phyloP scores from a whole-genome alignment of 2,888 invertebrate genomes.

The Notodonta dromedarius region DNA sequence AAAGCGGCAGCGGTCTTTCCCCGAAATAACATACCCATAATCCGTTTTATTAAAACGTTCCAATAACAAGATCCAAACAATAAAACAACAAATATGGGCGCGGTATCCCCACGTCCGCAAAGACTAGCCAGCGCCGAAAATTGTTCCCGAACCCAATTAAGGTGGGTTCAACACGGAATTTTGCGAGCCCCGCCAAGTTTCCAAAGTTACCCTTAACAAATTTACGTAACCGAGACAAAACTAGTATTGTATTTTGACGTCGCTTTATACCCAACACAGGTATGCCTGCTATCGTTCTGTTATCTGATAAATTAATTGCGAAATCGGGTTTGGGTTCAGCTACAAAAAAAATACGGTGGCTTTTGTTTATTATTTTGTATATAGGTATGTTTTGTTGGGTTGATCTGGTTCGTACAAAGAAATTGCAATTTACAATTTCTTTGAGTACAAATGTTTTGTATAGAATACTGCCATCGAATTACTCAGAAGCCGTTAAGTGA shows the following conservation, averaged over 20 bases:
- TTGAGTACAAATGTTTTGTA: no score
- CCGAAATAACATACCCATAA: constrained; percentile 4
- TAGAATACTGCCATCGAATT: no score
- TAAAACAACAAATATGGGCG: constrained; percentile 42
- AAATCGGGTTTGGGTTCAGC: constrained; percentile 17
- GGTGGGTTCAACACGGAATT: constrained; percentile 40
- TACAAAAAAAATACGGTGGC: constrained; percentile 2
- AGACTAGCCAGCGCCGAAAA: constrained; percentile 51
- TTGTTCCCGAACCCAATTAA: constrained; percentile 70
- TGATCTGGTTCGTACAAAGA: neutral
- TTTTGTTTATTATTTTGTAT: neutral
- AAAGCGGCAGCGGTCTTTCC: no score
- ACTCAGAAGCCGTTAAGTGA: no score
- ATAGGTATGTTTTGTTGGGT: constrained; percentile 5
- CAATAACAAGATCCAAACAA: constrained; percentile 19
- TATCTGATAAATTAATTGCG: constrained; percentile 32
- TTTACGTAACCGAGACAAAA: constrained; percentile 45
- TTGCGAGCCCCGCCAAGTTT: constrained; percentile 41
- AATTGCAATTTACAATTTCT: neutral
- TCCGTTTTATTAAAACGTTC: constrained; percentile 19
- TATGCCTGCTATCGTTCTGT: no score
- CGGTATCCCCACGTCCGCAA: constrained; percentile 35
- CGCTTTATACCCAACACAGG: constrained; percentile 31
- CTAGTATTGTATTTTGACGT: constrained; percentile 49
- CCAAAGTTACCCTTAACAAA: constrained; percentile 48